Base-by-base conservation (phyloP, 1,140 invertebrate genomes). In the Elymnias hypermnestra region DNA sequence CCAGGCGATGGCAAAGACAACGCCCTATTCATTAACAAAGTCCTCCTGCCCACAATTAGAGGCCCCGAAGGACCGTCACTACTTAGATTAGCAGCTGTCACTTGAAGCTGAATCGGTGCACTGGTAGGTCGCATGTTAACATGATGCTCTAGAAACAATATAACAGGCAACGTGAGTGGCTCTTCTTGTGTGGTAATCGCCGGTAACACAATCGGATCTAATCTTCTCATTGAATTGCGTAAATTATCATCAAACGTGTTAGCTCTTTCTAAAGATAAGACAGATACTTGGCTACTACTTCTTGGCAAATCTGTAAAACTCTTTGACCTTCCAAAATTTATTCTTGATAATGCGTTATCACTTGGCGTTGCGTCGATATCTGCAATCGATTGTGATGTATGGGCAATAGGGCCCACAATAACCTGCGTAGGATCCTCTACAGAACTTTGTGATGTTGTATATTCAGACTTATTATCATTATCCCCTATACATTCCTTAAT, bases 31-130 rank as follows among this genome's bases (percentile, higher is more conserved):
- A 83, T 85, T 7, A 85, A 49, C 46, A 85, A 54, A 9, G 78
- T 64, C 26, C 77, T 52, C 2, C 82, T 68, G 7, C 78, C 82
- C 5, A 85, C 73, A 33, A 85, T 85, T n/a, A 83, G 44, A 17
- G 82, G 82, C 3, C 74, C 78, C 2, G 82, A 83, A 7, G 68
- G 58, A 5, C 68, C 72, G 53, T 78, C 75, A 42, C 63, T 75
- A 46, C 72, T 85, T 2, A 85, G 52, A 68, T 85, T 83, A 2
- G 82, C 72, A 10, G 79, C 72, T 10, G 82, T 83, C 14, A 85
- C 76, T 69, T 85, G 82, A 31, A 85, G 63, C 45, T 85, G 82
- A 58, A 85, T 82, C 0, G 82, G 82, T n/a, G 78, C 73, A 57
- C 78, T 82, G 2, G 76, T 85, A 5, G 81, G 81, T 6, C 78